phyloP scores from a whole-genome alignment of 1,140 invertebrate genomes.

The Sitodiplosis mosellana region DNA sequence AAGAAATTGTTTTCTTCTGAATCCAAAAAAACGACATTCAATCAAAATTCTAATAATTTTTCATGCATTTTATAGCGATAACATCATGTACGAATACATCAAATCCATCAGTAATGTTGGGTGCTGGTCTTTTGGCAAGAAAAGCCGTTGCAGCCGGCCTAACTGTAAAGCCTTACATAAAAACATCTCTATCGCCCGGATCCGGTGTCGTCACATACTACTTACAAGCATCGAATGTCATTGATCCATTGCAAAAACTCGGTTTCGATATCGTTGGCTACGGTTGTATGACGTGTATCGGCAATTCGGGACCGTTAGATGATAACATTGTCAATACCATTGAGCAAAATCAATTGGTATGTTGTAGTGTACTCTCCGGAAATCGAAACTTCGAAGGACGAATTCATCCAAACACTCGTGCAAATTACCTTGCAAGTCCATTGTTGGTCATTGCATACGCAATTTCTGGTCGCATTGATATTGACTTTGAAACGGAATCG shows the following conservation, averaged over 20 bases:
- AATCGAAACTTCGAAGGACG: conserved; percentile 96
- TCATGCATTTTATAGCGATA: too few relatives aligned
- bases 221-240: conserved; percentile 63
- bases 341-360: conserved; percentile 87
- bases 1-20: too few relatives aligned
- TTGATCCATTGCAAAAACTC: conserved; percentile 65
- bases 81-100: conserved; percentile 97
- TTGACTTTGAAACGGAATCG: conserved; percentile 84
- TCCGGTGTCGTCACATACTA: conserved; percentile 97
- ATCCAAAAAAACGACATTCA: too few relatives aligned
- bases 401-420: conserved; percentile 88
- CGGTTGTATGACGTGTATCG: conserved; percentile 98
- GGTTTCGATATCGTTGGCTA: conserved; percentile 94
- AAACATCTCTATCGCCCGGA: conserved; percentile 90
- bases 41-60: too few relatives aligned
- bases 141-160: conserved; percentile 88
- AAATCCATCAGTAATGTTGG: conserved; percentile 95
- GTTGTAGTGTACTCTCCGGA: conserved; percentile 85
- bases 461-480: conserved; percentile 80
- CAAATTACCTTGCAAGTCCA: conserved; percentile 93
- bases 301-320: conserved; percentile 87
- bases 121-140: conserved; percentile 81
- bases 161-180: conserved; percentile 78
- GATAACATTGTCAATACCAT: conserved; percentile 83
- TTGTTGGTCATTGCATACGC: conserved; percentile 93